Evolutionary conservation across 2,888 invertebrate genomes (phyloP).

Genomic region (Polylopha cassiicola): DNA sequence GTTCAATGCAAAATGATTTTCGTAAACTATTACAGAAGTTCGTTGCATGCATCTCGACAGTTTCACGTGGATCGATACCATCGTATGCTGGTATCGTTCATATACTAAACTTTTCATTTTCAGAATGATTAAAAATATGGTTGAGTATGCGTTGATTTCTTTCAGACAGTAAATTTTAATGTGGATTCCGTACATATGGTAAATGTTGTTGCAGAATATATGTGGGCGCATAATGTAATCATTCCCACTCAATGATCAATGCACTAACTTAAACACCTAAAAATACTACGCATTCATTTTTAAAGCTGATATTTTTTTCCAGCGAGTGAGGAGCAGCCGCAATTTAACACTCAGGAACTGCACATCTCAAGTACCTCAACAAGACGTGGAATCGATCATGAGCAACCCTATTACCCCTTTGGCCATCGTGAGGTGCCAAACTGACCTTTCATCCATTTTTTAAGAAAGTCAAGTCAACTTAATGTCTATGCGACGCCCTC

Average conservation of each 20-base stretch:
- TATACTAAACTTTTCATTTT: slow-evolving; percentile 3
- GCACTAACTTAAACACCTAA: slow-evolving; percentile 12
- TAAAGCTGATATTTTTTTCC: slow-evolving; percentile 35
- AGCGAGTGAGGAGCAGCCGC: slow-evolving; percentile 47
- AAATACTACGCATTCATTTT: slow-evolving; percentile 23
- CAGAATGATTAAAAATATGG: too few relatives aligned
- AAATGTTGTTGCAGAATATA: too few relatives aligned
- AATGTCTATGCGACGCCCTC: slow-evolving; percentile 70
- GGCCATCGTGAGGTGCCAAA: slow-evolving; percentile 40
- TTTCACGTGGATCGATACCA: slow-evolving; percentile 34
- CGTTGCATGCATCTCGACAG: slow-evolving; percentile 41
- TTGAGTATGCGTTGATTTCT: too few relatives aligned
- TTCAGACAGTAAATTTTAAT: too few relatives aligned
- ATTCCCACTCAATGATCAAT: slow-evolving; percentile 20
- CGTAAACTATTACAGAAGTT: slow-evolving; percentile 37
- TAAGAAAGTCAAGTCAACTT: slow-evolving; percentile 51
- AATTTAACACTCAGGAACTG: slow-evolving; percentile 33
- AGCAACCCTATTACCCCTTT: slow-evolving; percentile 22
- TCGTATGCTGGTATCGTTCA: slow-evolving; percentile 3
- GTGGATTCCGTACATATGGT: too few relatives aligned
- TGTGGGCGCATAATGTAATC: slow-evolving; percentile 10
- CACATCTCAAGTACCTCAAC: slow-evolving; percentile 27
- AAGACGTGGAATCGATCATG: slow-evolving; percentile 22
- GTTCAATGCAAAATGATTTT: slow-evolving; percentile 29
- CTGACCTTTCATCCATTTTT: slow-evolving; percentile 66